Conservation (phyloP, 2,113 vertebrate genomes). For the Cettia cetti region DNA sequence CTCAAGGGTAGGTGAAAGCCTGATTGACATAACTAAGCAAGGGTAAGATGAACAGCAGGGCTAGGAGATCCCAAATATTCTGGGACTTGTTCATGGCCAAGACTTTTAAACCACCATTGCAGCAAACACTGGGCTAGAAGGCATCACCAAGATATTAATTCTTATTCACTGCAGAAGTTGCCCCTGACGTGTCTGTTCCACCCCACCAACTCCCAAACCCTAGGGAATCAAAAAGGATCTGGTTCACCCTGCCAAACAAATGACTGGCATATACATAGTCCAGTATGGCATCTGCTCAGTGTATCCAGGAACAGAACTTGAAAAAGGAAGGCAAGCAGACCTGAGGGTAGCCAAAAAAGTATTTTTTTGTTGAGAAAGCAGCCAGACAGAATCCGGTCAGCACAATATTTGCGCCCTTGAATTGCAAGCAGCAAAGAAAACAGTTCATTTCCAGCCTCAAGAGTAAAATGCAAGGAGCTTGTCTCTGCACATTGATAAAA, state of each 20-base stretch:
- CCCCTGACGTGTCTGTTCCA: rapidly evolving
- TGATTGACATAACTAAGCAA: background rate
- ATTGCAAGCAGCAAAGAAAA: background rate
- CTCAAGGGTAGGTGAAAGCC: background rate
- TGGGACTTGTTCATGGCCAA: background rate
- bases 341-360: background rate
- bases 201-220: background rate
- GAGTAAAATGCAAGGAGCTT: background rate
- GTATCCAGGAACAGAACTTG: background rate
- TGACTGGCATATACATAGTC: background rate
- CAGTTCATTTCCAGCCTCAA: background rate
- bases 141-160: background rate
- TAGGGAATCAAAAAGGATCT: background rate
- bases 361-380: background rate
- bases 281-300: background rate
- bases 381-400: background rate
- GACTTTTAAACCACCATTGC: background rate
- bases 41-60: background rate
- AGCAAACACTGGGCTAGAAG: background rate
- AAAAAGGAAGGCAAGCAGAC: background rate
- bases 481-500: background rate
- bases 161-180: background rate
- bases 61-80: background rate
- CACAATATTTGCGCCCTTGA: background rate
- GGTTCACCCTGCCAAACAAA: background rate